Percentiles rank a stretch among this genome's conserved stretches.
Conservation (phyloP, 2,113 vertebrate species). For the Siniperca chuatsi region DNA sequence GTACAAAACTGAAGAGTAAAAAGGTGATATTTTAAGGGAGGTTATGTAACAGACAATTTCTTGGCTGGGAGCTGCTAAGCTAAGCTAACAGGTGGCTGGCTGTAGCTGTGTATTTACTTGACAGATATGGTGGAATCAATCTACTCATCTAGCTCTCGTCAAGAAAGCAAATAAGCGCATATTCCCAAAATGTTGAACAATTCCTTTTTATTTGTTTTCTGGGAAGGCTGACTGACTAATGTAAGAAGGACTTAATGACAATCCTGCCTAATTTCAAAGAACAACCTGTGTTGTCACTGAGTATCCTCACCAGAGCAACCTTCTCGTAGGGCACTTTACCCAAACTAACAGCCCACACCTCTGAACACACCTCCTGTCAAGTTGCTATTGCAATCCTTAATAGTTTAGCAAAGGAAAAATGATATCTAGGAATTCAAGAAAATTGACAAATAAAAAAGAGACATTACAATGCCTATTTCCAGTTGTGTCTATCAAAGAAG, state of each 20-base stretch:
- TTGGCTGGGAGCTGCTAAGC: background rate
- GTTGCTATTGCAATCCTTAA: background rate
- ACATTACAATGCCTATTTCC: background rate
- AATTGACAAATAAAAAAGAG: background rate
- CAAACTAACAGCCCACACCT: background rate
- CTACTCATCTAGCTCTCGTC: background rate
- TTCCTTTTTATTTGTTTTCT: background rate
- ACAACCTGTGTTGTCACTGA: background rate
- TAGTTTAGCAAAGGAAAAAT: background rate
- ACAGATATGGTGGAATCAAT: background rate
- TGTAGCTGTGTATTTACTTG: background rate
- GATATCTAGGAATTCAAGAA: background rate
- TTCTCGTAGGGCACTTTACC: background rate
- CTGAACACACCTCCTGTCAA: background rate
- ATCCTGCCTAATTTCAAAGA: background rate
- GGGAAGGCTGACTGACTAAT: background rate
- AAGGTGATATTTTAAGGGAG: background rate
- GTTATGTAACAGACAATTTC: background rate
- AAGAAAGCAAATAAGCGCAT: no score
- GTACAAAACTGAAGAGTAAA: no score
- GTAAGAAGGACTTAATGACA: background rate
- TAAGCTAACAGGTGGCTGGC: background rate
- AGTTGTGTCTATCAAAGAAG: conserved; percentile 1
- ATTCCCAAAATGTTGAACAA: background rate
- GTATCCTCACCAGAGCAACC: background rate